These are phyloP conservation scores for Dicrurus megarhynchus DNA, from an alignment of 2,113 vertebrate species.

Conservation along the genomic window DNA sequence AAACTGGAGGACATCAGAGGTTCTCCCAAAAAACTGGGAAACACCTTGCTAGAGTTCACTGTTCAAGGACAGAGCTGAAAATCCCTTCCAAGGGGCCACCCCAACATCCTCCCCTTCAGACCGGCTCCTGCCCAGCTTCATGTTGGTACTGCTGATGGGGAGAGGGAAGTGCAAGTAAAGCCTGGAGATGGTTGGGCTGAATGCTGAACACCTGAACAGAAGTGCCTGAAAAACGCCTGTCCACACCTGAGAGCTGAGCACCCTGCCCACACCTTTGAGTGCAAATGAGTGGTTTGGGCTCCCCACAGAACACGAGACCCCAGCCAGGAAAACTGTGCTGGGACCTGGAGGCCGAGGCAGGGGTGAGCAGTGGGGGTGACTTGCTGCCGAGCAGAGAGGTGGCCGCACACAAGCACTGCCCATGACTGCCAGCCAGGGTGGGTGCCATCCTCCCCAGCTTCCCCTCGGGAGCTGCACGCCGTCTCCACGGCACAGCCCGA, in stretches of 20 bases:
- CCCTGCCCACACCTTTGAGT: too few relatives aligned
- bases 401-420: not conserved
- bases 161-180: not conserved
- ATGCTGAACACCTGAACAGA: not conserved
- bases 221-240: not conserved
- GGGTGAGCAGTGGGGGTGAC: not conserved
- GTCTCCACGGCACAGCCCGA: fast-evolving
- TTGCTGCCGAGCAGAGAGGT: not conserved
- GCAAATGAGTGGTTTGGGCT: not conserved
- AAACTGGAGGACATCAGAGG: not conserved
- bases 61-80: not conserved
- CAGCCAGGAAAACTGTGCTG: not conserved
- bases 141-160: not conserved
- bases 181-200: not conserved
- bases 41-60: not conserved
- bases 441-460: not conserved
- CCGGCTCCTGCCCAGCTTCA: not conserved
- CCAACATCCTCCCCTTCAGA: not conserved
- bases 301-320: not conserved
- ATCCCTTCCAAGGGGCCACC: not conserved
- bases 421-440: not conserved
- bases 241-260: not conserved
- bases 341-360: not conserved
- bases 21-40: not conserved
- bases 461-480: not conserved